Evolutionary conservation across 2,888 invertebrate species (phyloP).

Genomic region (Caenorhabditis japonica): DNA sequence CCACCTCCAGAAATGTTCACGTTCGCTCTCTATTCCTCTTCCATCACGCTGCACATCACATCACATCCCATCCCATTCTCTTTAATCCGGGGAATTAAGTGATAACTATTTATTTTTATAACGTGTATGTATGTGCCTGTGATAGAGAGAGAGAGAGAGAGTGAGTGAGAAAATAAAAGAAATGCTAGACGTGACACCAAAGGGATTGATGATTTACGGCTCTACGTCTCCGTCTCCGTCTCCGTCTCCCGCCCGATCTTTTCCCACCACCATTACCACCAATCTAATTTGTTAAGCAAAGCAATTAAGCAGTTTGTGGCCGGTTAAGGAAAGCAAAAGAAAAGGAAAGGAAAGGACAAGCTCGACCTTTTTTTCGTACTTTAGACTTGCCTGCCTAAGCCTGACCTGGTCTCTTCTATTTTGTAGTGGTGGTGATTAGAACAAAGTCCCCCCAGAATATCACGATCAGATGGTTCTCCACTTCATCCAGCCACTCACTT

Average conservation of each 20-base stretch:
- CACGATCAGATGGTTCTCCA: not conserved
- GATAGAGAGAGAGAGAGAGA: too few relatives aligned
- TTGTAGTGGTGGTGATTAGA: not conserved
- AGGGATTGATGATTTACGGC: constrained; percentile 31
- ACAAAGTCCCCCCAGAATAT: not conserved
- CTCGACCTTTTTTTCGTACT: constrained; percentile 31
- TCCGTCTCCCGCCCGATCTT: too few relatives aligned
- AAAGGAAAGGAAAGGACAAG: too few relatives aligned
- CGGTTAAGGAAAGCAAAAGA: constrained; percentile 4
- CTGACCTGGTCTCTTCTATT: not conserved
- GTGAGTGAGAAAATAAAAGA: constrained; percentile 19
- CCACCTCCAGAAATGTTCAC: constrained; percentile 5
- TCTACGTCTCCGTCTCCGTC: constrained; percentile 27
- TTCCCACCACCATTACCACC: too few relatives aligned
- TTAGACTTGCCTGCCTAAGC: constrained; percentile 20
- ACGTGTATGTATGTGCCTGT: too few relatives aligned
- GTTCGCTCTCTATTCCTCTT: too few relatives aligned
- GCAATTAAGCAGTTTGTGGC: constrained; percentile 33
- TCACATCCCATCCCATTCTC: constrained; percentile 18
- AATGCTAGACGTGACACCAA: not conserved
- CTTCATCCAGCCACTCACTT: constrained; percentile 17
- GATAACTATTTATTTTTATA: constrained; percentile 28
- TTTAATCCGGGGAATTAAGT: constrained; percentile 27
- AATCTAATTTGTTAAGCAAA: constrained; percentile 39
- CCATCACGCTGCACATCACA: not conserved